Percentiles rank a stretch among this genome's conserved stretches.
Evolutionary conservation across 2,113 vertebrate species (phyloP).

Genomic region (Bubo bubo): DNA sequence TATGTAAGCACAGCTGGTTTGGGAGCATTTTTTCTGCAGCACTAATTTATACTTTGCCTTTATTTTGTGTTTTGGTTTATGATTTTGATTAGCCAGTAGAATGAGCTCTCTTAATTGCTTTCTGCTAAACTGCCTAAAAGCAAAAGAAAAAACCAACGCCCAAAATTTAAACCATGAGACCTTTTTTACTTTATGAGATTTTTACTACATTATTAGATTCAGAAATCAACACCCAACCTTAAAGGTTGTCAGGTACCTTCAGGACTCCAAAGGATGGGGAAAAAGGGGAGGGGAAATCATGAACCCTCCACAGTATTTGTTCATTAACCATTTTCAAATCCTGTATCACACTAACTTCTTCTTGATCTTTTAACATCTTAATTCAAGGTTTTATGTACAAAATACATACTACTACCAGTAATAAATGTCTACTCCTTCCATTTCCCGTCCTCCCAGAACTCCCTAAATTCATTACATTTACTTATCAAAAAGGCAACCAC

Average conservation of each 20-base stretch:
- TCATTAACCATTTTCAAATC: neutral
- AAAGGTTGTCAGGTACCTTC: neutral
- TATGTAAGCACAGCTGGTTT: conserved; percentile 39
- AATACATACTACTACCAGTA: neutral
- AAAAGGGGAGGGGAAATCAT: neutral
- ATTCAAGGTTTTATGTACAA: neutral
- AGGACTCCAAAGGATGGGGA: neutral
- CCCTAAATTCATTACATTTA: neutral
- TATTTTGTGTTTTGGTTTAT: conserved; percentile 52
- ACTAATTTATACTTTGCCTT: conserved; percentile 55
- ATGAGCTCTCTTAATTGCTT: conserved; percentile 53
- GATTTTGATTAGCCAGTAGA: conserved; percentile 60
- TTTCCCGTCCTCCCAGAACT: neutral
- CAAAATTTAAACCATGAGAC: neutral
- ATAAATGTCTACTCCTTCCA: neutral
- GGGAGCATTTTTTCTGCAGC: conserved; percentile 39
- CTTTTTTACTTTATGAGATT: neutral
- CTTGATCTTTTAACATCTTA: neutral
- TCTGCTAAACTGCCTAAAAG: conserved; percentile 41
- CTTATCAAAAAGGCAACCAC: neutral
- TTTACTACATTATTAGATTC: neutral
- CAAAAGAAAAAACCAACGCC: neutral
- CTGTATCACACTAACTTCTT: neutral
- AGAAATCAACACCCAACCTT: neutral
- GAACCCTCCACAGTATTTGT: neutral